These are phyloP conservation scores for Brenthis hecate DNA, from an alignment of 2,888 invertebrate genomes.

Conservation along the genomic window DNA sequence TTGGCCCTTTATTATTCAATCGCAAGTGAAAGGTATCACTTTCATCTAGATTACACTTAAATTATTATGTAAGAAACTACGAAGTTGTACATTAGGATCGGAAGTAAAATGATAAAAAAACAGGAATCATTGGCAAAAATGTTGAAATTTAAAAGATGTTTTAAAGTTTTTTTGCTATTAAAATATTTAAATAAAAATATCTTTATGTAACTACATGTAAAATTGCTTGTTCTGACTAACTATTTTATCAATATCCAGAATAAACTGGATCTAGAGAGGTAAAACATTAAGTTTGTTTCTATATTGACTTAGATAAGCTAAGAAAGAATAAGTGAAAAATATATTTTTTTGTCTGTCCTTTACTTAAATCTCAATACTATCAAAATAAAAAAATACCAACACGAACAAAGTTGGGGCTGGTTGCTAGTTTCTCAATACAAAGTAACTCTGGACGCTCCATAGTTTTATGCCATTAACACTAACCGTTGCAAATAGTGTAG, in stretches of 20 bases:
- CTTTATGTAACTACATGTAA: background rate
- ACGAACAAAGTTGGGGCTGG: too few relatives aligned
- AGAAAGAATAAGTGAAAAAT: too few relatives aligned
- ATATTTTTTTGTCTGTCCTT: too few relatives aligned
- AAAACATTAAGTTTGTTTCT: too few relatives aligned
- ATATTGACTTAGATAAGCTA: too few relatives aligned
- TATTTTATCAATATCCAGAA: too few relatives aligned
- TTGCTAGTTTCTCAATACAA: background rate
- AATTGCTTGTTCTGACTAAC: too few relatives aligned
- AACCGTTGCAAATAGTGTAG: background rate
- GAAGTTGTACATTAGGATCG: conserved; percentile 1
- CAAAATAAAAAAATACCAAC: too few relatives aligned
- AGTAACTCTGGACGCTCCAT: background rate
- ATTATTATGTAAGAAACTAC: conserved; percentile 12
- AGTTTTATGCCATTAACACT: background rate
- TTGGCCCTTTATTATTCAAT: conserved; percentile 12
- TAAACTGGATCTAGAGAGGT: too few relatives aligned
- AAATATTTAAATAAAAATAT: background rate
- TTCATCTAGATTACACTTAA: conserved; percentile 20
- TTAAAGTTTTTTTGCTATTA: background rate
- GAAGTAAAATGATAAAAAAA: conserved; percentile 1
- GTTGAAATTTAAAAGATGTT: background rate
- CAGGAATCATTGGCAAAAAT: background rate
- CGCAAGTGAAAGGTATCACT: conserved; percentile 21
- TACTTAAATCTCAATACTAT: too few relatives aligned